phyloP scores from a whole-genome alignment of 2,113 vertebrate species.

The Cryptomyrus ogoouensis region DNA sequence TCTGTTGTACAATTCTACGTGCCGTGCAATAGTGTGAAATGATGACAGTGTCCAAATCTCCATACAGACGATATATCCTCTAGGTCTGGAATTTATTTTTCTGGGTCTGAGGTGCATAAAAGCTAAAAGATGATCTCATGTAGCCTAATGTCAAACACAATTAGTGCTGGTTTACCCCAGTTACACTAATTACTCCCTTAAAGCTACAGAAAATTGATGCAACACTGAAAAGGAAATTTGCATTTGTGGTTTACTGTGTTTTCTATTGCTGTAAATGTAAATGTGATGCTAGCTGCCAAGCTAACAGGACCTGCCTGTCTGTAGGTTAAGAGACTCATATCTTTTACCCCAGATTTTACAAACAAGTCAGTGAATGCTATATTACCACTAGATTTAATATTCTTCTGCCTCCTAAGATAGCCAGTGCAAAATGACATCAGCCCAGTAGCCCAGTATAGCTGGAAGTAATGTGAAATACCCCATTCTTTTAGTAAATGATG shows the following conservation, averaged over 20 bases:
- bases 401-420: neutral
- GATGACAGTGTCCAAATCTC: neutral
- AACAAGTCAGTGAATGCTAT: neutral
- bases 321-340: neutral
- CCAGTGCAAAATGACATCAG: neutral
- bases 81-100: neutral
- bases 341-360: neutral
- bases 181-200: neutral
- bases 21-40: neutral
- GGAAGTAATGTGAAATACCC: neutral
- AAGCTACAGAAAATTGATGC: neutral
- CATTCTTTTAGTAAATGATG: conserved; percentile 15
- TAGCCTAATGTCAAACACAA: neutral
- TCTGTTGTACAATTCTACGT: neutral
- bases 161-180: neutral
- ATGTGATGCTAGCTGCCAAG: neutral
- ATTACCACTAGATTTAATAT: neutral
- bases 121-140: neutral
- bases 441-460: neutral
- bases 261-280: neutral
- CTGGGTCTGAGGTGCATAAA: neutral
- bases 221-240: neutral
- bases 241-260: neutral
- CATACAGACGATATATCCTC: neutral
- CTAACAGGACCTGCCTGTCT: neutral